Evolutionary conservation across 2,888 invertebrate genomes (phyloP).

Genomic region (Sarcophaga caerulescens): DNA sequence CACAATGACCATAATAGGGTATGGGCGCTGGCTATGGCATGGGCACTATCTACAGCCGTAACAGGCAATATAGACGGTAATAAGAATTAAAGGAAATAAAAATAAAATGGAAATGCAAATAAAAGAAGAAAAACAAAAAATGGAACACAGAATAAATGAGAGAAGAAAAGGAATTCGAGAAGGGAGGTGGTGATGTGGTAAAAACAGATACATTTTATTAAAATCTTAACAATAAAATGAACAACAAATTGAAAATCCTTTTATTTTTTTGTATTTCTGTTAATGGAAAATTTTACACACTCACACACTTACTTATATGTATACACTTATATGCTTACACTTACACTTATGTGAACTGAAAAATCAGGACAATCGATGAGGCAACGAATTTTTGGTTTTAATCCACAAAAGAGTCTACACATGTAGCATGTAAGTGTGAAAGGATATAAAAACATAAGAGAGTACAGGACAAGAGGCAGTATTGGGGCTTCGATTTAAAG

Average conservation of each 20-base stretch:
- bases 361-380: slow-evolving; percentile 32
- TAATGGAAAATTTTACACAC: slow-evolving; percentile 41
- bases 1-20: slow-evolving; percentile 55
- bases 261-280: slow-evolving; percentile 4
- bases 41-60: slow-evolving; percentile 29
- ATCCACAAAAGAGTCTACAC: slow-evolving; percentile 34
- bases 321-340: background rate
- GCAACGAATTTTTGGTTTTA: slow-evolving; percentile 21
- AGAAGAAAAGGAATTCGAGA: background rate
- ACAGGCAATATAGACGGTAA: slow-evolving; percentile 37
- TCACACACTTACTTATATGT: slow-evolving; percentile 3
- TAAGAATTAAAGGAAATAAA: background rate
- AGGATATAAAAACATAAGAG: slow-evolving; percentile 25
- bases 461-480: too few species aligned
- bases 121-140: slow-evolving; percentile 8
- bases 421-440: slow-evolving; percentile 38
- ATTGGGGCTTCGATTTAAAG: too few species aligned
- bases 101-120: background rate
- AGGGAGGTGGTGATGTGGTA: background rate
- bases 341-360: background rate
- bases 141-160: background rate
- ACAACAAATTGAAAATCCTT: slow-evolving; percentile 63
- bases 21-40: slow-evolving; percentile 15
- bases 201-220: slow-evolving; percentile 57
- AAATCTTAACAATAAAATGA: slow-evolving; percentile 65